Evolutionary conservation across 2,888 invertebrate species (phyloP), one percentile per base, ranked within the genome.

Genomic region (Nephrotoma appendiculata): DNA sequence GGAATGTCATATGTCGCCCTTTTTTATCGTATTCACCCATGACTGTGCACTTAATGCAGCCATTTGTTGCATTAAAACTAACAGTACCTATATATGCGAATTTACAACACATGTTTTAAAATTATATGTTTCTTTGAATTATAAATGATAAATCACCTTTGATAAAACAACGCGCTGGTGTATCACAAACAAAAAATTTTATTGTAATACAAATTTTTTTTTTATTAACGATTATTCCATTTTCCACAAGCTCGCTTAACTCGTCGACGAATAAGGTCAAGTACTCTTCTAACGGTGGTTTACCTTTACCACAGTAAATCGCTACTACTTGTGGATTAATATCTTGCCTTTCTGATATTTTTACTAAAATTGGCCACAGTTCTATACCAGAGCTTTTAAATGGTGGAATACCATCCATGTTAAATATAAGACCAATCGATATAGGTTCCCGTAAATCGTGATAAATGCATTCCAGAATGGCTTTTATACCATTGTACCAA

Each of bases 61-160:
- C 88, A 87, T 89, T 87, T 44, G 86, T 86, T 42, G 86, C 84
- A 88, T 88, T 89, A 87, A 88, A 89, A 86, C 87, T 86, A 19
- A 87, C 88, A 19, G 19, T 19, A 19, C 19, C 44, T 44, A 44
- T 9, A 9, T 44, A 7, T 19, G 19, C 19, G 19, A 19, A 44
- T 44, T 44, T 9, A 44, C 6, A 9, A 44, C 44, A 44, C 44
- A 44, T 44, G 19, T 44, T 6, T 44, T 44, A 44, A 7, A 44
- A 44, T 44, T 44, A 6, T 7, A 7, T 44, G 9, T 44, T 44
- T 44, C 9, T 7, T 44, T 44, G 9, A 7, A 44, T 44, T 7
- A 7, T 44, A 44, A 9, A 44, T 44, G 9, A 44, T 44, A 7
- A 7, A 44, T 44, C 44, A 44, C 44, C 44, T 44, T 44, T 43